These are phyloP conservation scores for Hedya salicella DNA, from an alignment of 2,888 invertebrate genomes.

Conservation along the genomic window DNA sequence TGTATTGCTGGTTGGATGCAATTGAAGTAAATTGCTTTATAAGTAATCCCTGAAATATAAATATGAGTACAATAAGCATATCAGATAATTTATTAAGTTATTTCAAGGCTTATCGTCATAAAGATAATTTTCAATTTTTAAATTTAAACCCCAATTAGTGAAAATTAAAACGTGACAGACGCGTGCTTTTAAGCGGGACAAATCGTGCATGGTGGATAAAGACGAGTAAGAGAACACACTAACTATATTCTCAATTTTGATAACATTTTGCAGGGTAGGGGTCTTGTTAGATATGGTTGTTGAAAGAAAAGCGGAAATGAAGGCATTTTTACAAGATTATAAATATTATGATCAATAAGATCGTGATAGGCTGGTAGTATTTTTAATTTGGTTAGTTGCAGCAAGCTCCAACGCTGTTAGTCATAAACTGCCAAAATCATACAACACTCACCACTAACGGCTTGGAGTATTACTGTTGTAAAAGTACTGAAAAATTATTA, in stretches of 20 bases:
- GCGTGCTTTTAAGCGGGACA: slow-evolving; percentile 36
- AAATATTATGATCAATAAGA: slow-evolving; percentile 23
- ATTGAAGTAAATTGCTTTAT: slow-evolving; percentile 79
- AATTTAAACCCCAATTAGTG: slow-evolving; percentile 35
- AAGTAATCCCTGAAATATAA: slow-evolving; percentile 77
- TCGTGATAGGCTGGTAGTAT: too few relatives aligned
- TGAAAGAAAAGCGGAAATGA: slow-evolving; percentile 20
- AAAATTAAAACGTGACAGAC: slow-evolving; percentile 36
- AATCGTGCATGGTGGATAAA: slow-evolving; percentile 33
- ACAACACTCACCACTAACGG: slow-evolving; percentile 83
- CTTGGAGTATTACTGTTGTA: slow-evolving; percentile 79
- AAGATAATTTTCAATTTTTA: slow-evolving; percentile 28
- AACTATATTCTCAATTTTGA: background rate
- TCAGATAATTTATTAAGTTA: slow-evolving; percentile 15
- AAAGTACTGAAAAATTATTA: slow-evolving; percentile 76
- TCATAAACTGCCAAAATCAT: slow-evolving; percentile 76
- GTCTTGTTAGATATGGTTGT: slow-evolving; percentile 27
- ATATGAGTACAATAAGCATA: slow-evolving; percentile 44
- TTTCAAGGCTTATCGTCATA: slow-evolving; percentile 21
- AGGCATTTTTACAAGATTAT: slow-evolving; percentile 3
- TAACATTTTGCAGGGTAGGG: slow-evolving; percentile 7
- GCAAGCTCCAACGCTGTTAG: slow-evolving; percentile 70
- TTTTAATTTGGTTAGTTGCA: slow-evolving; percentile 55
- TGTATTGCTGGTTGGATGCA: slow-evolving; percentile 75
- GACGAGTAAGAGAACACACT: slow-evolving; percentile 2